Evolutionary conservation across 2,888 invertebrate species (phyloP).

Genomic region (Tiphia femorata): DNA sequence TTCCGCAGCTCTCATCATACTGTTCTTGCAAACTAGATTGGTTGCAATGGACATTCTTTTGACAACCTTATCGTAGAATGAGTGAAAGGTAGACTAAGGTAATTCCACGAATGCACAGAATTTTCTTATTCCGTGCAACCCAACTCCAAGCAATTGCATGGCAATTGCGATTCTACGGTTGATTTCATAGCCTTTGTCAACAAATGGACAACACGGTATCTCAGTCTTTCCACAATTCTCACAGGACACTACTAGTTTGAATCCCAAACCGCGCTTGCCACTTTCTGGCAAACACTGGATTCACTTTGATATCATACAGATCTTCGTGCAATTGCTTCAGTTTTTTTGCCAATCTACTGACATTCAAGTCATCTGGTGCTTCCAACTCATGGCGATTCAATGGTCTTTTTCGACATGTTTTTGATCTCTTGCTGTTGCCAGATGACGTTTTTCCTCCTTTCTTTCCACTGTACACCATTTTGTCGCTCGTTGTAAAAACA

Average conservation of each 20-base stretch:
- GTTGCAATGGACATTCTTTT: too few relatives aligned
- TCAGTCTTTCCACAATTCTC: slow-evolving; percentile 4
- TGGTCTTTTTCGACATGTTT: too few relatives aligned
- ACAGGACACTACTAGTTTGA: slow-evolving; percentile 26
- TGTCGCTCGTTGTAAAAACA: slow-evolving; percentile 15
- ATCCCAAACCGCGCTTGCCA: slow-evolving; percentile 19
- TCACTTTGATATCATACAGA: slow-evolving; percentile 11
- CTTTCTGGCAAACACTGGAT: slow-evolving; percentile 11
- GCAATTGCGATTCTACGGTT: too few relatives aligned
- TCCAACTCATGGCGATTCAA: slow-evolving; percentile 27
- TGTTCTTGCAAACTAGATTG: too few relatives aligned
- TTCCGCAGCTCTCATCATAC: too few relatives aligned
- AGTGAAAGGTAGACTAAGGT: too few relatives aligned
- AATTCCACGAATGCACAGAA: too few relatives aligned
- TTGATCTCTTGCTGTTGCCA: slow-evolving; percentile 11
- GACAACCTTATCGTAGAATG: too few relatives aligned
- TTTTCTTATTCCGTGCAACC: too few relatives aligned
- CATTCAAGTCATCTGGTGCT: slow-evolving; percentile 2
- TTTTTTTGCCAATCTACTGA: slow-evolving; percentile 17
- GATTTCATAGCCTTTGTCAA: too few relatives aligned
- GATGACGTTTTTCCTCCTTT: slow-evolving; percentile 14
- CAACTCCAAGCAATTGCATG: too few relatives aligned
- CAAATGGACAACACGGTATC: too few relatives aligned
- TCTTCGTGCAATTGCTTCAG: slow-evolving; percentile 1
- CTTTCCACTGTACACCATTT: slow-evolving; percentile 7